Evolutionary conservation across 2,113 vertebrate genomes (phyloP).

Genomic region (Corythornis cristatus): DNA sequence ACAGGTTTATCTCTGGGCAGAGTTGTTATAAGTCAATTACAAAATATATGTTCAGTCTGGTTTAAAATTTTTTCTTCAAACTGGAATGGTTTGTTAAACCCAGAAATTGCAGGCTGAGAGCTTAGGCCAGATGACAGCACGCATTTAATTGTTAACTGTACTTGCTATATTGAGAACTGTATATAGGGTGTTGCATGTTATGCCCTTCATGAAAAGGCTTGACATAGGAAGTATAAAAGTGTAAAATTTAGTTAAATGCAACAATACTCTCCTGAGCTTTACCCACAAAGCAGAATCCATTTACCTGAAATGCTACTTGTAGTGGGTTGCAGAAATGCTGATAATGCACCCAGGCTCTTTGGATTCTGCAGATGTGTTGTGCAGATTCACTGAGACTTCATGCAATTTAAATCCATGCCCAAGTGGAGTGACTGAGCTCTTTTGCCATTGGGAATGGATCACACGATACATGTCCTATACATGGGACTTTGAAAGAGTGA

Average conservation of each 20-base stretch:
- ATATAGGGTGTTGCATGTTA: too few relatives aligned
- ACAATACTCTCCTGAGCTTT: neutral
- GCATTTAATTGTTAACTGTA: neutral
- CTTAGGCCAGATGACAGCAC: neutral
- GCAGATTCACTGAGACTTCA: neutral
- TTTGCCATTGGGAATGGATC: too few relatives aligned
- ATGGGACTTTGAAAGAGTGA: neutral
- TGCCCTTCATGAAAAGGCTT: neutral
- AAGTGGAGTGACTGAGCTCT: neutral
- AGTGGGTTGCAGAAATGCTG: neutral
- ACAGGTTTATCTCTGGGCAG: neutral
- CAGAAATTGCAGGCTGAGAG: neutral
- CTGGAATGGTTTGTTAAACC: neutral
- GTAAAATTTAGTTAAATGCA: neutral
- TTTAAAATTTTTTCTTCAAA: neutral
- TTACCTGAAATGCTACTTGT: neutral
- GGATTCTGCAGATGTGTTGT: fast-evolving
- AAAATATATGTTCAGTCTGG: fast-evolving
- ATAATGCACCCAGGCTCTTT: neutral
- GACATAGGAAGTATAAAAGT: neutral
- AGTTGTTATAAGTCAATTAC: neutral
- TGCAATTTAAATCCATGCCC: neutral
- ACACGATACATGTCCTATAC: fast-evolving
- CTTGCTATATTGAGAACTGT: neutral
- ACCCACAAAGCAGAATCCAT: neutral